Percentiles rank a stretch among this genome's conserved stretches.
Evolutionary conservation across 2,797 vertebrate species (phyloP).

Genomic region (Epinephelus coioides): DNA sequence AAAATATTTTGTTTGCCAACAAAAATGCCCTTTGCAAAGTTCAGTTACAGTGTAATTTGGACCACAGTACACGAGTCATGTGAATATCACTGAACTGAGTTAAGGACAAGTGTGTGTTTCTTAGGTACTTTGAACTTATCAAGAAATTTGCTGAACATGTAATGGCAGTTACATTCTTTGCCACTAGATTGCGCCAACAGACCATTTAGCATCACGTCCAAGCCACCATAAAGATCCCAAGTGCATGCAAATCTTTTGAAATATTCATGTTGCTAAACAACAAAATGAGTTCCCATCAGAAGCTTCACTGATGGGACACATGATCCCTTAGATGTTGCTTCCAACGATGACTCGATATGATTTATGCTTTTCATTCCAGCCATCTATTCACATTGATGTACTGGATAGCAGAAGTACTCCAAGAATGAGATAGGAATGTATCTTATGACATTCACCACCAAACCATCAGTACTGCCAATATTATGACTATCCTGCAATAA

Average conservation of each 20-base stretch:
- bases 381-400: neutral
- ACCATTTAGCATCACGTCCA: neutral
- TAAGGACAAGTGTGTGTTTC: too few relatives aligned
- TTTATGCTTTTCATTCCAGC: neutral
- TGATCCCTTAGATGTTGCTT: neutral
- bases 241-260: neutral
- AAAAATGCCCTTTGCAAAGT: neutral
- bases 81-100: neutral
- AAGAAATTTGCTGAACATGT: neutral
- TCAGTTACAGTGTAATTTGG: neutral
- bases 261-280: neutral
- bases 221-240: neutral
- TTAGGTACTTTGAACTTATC: neutral
- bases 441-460: neutral
- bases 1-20: neutral
- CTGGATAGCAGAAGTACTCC: neutral
- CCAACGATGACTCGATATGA: neutral
- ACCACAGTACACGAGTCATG: neutral
- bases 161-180: neutral
- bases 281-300: neutral
- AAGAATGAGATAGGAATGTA: neutral
- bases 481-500: neutral
- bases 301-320: neutral
- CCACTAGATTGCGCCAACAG: conserved; percentile 34
- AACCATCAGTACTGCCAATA: neutral